These are phyloP conservation scores for Gari tellinella DNA, from an alignment of 2,888 invertebrate genomes.

Conservation along the genomic window DNA sequence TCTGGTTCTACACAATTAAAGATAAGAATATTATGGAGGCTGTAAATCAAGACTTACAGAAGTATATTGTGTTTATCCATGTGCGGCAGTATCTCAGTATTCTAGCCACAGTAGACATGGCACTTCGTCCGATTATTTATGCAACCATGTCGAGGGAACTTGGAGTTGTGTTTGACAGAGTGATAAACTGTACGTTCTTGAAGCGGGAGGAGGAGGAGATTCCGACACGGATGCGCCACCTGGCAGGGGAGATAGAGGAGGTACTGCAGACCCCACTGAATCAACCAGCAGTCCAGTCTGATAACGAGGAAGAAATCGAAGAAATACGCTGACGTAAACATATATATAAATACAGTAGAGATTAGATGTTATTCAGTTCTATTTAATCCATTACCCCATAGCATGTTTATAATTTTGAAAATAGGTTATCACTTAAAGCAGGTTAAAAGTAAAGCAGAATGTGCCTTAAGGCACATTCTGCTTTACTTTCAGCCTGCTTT, in stretches of 20 bases:
- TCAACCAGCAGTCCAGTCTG: slow-evolving; percentile 13
- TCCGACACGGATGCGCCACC: slow-evolving; percentile 31
- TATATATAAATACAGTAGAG: no score
- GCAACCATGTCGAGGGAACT: slow-evolving; percentile 76
- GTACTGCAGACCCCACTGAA: slow-evolving; percentile 36
- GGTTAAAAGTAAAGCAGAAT: no score
- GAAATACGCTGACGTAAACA: slow-evolving; percentile 27
- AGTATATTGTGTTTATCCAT: slow-evolving; percentile 50
- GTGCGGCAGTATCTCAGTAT: slow-evolving; percentile 60
- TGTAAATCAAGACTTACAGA: slow-evolving; percentile 39
- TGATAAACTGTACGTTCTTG: slow-evolving; percentile 78
- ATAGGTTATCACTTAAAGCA: no score
- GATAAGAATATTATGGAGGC: slow-evolving; percentile 37
- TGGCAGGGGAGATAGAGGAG: slow-evolving; percentile 46
- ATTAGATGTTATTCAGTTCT: no score
- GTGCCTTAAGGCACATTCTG: no score
- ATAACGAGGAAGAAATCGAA: slow-evolving; percentile 36
- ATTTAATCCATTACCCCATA: no score
- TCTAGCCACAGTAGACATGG: slow-evolving; percentile 72
- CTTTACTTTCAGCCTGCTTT: no score
- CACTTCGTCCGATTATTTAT: slow-evolving; percentile 75
- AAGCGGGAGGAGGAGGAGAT: slow-evolving; percentile 44
- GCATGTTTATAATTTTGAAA: no score
- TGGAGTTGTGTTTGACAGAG: slow-evolving; percentile 74
- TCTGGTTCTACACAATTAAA: slow-evolving; percentile 64